A percentile compares a stretch with the other conserved stretches of the same genome.
Evolutionary conservation across 2,113 vertebrate species (phyloP).

Genomic region (Hippocampus barbouri): DNA sequence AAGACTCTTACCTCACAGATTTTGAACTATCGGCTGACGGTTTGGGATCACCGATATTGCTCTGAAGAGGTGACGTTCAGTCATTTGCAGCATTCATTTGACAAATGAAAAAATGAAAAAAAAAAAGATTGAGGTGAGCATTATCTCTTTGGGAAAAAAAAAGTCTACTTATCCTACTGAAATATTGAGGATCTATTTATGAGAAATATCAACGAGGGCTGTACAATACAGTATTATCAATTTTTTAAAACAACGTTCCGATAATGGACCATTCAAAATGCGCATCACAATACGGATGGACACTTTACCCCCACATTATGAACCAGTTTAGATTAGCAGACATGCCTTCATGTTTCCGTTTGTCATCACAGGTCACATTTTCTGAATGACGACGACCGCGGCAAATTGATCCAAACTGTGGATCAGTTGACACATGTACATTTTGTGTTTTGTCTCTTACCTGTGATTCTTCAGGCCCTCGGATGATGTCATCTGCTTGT

Average conservation of each 20-base stretch:
- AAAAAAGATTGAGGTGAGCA: too few relatives aligned
- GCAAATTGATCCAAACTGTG: neutral
- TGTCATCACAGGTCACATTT: neutral
- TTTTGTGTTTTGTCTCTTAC: constrained; percentile 30
- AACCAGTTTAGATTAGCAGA: neutral
- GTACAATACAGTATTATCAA: too few relatives aligned
- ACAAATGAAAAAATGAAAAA: neutral
- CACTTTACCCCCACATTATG: too few relatives aligned
- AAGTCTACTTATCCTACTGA: too few relatives aligned
- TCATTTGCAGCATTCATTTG: constrained; percentile 8
- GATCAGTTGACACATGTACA: too few relatives aligned
- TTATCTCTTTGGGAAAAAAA: too few relatives aligned
- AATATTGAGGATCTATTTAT: too few relatives aligned
- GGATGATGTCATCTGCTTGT: neutral
- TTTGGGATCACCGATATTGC: constrained; percentile 13
- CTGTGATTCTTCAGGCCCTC: constrained; percentile 24
- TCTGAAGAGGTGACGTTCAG: constrained; percentile 28
- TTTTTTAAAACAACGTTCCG: too few relatives aligned
- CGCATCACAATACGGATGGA: too few relatives aligned
- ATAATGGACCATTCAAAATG: too few relatives aligned
- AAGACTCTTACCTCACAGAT: constrained; percentile 32
- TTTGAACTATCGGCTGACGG: constrained; percentile 6
- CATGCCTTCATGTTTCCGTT: neutral
- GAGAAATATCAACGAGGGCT: too few relatives aligned
- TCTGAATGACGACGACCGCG: neutral